Conservation (phyloP, 2,797 vertebrate species). For the Anguilla obscura region DNA sequence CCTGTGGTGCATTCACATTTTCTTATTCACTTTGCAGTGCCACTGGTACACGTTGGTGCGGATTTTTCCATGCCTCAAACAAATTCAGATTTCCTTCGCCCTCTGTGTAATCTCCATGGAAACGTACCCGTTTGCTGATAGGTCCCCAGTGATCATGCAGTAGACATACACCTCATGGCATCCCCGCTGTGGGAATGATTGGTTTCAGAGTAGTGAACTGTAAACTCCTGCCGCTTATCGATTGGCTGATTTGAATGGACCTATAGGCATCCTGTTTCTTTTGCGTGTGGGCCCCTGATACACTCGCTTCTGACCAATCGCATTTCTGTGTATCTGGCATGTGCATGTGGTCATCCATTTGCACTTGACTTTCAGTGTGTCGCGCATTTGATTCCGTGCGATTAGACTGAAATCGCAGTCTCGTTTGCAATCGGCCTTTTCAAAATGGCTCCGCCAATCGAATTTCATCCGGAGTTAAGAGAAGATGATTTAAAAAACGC, state of each 20-base stretch:
- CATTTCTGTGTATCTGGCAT: not conserved
- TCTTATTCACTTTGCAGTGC: too few relatives aligned
- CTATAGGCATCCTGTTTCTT: not conserved
- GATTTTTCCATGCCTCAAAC: not conserved
- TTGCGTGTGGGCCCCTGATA: not conserved
- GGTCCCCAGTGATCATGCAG: not conserved
- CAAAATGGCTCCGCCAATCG: not conserved
- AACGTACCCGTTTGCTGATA: not conserved
- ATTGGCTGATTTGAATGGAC: not conserved
- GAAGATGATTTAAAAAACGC: not conserved
- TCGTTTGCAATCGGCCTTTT: not conserved
- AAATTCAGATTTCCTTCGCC: not conserved
- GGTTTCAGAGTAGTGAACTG: not conserved
- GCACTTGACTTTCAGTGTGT: not conserved
- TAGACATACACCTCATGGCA: not conserved
- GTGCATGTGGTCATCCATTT: not conserved
- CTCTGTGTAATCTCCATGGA: constrained; percentile 8
- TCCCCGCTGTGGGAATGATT: not conserved
- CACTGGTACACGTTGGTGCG: too few relatives aligned
- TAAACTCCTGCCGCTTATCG: not conserved
- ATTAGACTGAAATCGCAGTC: not conserved
- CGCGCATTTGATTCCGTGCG: not conserved
- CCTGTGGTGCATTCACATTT: too few relatives aligned
- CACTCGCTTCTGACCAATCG: not conserved
- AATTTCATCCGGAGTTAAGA: not conserved